Evolutionary conservation across 2,888 invertebrate genomes (phyloP), one percentile per base, ranked within the genome.

Genomic region (Pediacus dermestoides): DNA sequence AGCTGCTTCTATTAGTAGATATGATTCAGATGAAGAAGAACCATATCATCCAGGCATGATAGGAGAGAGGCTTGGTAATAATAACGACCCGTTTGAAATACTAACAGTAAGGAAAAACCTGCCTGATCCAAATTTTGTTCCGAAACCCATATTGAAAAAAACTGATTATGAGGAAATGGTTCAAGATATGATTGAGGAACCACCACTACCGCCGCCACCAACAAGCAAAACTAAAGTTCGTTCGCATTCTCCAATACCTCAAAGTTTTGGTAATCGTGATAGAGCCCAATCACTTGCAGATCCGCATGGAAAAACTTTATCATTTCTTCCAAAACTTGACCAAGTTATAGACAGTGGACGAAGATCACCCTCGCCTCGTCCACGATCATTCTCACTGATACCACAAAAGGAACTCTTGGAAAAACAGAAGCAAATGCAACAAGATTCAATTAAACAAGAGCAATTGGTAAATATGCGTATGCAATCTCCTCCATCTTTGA

Each of bases 111-210:
- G 78, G 1, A 66, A 75, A 40, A 78, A 81, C n/a, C 66, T 81
- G 27, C 79, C 81, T 0, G 80, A 81, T 63, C 81, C 84, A 0
- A 82, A 80, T 63, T 80, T 83, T 57, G 68, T 83, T 16, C 88
- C 88, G 1, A 88, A 88, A 62, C 88, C 88, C 0, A 88, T 88
- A 52, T 61, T 88, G 8, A 88, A 88, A 60, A 66, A 62, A 44
- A 55, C 48, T 16, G 60, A 61, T 31, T 53, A 53, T 13, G 48
- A 39, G 12, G 67, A 63, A 43, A 41, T 48, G 31, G 35, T 16
- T 33, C 13, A 8, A 13, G 25, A 23, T 4, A 3, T n/a, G 3
- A n/a, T 10, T 4, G 10, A 23, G 9, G 23, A 23, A 10, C 9
- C n/a, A 23, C 9, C n/a, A 8, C 8, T 18, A 23, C 9, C n/a